phyloP scores from a whole-genome alignment of 2,113 vertebrate genomes.

The Eclectus roratus region DNA sequence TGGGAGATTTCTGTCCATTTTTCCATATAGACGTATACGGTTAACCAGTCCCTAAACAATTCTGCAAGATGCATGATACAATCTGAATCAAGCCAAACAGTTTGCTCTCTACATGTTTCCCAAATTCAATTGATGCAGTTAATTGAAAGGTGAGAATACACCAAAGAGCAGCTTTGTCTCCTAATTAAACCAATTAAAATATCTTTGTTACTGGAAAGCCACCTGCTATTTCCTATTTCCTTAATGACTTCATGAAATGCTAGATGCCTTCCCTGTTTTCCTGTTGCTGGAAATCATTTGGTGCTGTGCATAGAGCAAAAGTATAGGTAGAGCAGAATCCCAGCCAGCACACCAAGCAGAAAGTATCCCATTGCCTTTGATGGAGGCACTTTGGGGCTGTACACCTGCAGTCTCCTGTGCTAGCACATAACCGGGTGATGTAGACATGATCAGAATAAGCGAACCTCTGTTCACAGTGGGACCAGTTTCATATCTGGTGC shows the following conservation, averaged over 20 bases:
- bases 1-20: neutral
- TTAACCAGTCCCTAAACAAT: neutral
- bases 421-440: accelerated
- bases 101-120: neutral
- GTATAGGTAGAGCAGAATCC: neutral
- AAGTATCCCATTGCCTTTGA: neutral
- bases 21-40: accelerated
- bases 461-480: neutral
- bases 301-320: neutral
- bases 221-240: neutral
- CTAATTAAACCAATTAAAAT: neutral
- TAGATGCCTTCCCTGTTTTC: neutral
- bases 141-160: neutral
- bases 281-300: neutral
- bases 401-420: neutral
- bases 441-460: accelerated
- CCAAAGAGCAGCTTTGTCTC: neutral
- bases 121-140: neutral
- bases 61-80: neutral
- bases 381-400: neutral
- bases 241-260: neutral
- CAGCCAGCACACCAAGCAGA: neutral
- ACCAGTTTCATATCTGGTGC: neutral
- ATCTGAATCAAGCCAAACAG: neutral
- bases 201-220: neutral